Conservation (phyloP, 2,113 vertebrate species). For the Gadus macrocephalus region DNA sequence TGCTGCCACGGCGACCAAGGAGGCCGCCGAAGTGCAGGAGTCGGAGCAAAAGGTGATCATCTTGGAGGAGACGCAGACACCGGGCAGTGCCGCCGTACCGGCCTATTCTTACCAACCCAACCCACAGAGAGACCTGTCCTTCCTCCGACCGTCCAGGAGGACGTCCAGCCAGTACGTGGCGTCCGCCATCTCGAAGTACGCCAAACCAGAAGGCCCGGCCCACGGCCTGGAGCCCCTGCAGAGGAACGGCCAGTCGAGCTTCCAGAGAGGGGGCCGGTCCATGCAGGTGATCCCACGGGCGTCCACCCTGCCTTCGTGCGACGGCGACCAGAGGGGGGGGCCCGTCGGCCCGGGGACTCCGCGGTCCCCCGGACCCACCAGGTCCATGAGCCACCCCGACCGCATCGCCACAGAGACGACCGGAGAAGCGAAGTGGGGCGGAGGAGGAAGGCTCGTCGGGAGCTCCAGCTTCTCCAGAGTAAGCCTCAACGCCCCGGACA, state of each 20-base stretch:
- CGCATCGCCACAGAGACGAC: conserved; percentile 25
- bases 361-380: conserved; percentile 27
- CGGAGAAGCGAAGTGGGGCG: conserved; percentile 25
- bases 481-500: conserved; percentile 28
- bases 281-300: conserved; percentile 40
- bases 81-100: conserved; percentile 37
- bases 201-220: conserved; percentile 34
- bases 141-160: conserved; percentile 81
- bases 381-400: conserved; percentile 47
- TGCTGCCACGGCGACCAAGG: conserved; percentile 15
- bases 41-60: conserved; percentile 41
- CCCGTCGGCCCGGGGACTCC: conserved; percentile 9
- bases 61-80: conserved; percentile 40
- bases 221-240: conserved; percentile 27
- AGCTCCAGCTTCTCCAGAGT: conserved; percentile 28
- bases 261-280: conserved; percentile 45
- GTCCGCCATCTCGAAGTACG: conserved; percentile 81
- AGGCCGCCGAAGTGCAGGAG: conserved; percentile 26
- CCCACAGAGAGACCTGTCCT: conserved; percentile 66
- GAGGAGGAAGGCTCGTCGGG: conserved; percentile 2
- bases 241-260: conserved; percentile 23
- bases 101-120: conserved; percentile 24
- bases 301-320: conserved; percentile 23
- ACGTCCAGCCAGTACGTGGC: conserved; percentile 93
- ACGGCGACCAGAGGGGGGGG: conserved; percentile 34